Conservation (phyloP, 2,888 invertebrate genomes). For the Gerosis bhagava region DNA sequence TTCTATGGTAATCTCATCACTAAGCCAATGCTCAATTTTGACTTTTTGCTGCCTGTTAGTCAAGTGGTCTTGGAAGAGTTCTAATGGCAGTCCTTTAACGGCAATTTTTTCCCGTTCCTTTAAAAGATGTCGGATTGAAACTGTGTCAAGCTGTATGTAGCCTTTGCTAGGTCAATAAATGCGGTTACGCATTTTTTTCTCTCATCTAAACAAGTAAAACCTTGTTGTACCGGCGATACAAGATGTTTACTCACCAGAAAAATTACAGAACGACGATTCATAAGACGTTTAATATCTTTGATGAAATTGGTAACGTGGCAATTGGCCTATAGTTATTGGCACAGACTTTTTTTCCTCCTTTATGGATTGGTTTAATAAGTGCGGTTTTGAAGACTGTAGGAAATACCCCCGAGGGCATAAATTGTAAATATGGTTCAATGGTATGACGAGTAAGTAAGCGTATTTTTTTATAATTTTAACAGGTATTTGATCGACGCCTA, state of each 20-base stretch:
- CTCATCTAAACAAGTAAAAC: neutral
- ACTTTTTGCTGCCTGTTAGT: conserved; percentile 17
- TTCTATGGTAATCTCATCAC: no score
- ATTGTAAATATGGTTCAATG: neutral
- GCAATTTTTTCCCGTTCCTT: conserved; percentile 1
- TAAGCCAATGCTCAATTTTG: conserved; percentile 20
- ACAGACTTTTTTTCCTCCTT: conserved; percentile 12
- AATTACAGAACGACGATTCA: conserved; percentile 11
- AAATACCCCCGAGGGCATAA: neutral
- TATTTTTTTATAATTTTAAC: neutral
- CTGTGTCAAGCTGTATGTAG: conserved; percentile 11
- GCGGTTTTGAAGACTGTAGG: neutral
- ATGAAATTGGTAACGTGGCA: conserved; percentile 16
- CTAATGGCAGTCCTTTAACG: conserved; percentile 1
- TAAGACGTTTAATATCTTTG: conserved; percentile 18
- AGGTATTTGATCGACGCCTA: neutral
- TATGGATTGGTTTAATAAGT: neutral
- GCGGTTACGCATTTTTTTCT: conserved; percentile 2
- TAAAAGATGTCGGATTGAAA: conserved; percentile 6
- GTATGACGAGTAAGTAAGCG: no score
- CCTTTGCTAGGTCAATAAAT: conserved; percentile 8
- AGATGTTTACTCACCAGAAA: conserved; percentile 1
- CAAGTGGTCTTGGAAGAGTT: conserved; percentile 16
- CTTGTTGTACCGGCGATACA: conserved; percentile 1
- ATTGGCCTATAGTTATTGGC: conserved; percentile 22